Base-by-base conservation (phyloP, 2,797 vertebrate genomes). In the Pipistrellus nathusii region DNA sequence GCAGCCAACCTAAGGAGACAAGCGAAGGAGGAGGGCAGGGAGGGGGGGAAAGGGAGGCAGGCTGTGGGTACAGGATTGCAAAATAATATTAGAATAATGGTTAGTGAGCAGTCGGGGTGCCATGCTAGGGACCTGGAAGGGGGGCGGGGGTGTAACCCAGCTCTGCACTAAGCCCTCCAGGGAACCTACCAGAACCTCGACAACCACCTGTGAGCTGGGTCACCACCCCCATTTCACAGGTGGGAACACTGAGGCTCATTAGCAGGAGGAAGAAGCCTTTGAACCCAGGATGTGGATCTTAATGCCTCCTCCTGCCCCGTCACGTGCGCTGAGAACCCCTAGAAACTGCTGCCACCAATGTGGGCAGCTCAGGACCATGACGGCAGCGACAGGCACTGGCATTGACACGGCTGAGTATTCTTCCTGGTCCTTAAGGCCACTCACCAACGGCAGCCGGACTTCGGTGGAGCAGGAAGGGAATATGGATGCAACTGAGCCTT, bases 251-350 rank as follows among this genome's bases (percentile, higher is more conserved):
- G 75, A 68, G 44, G 68, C 18, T 48, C n/a, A 2, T 23, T 6
- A 3, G 4, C 12, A 14, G 41, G 46, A 81, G 71, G 51, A 62
- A 20, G 71, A n/a, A 55, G 51, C 27, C 25, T 0, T 35, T 3
- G 35, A 25, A 14, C 10, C 44, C 35, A 17, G 18, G 23, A 38
- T 18, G 32, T 35, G 0, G 48, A 10, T 2, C 0, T 13, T 59
- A 25, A 3, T 1, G 9, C 25, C 18, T 10, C 25, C 11, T 21
- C 32, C 1, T 27, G 4, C 32, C 32, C 5, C 0, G 9, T 14
- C 44, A 2, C 32, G 23, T 20, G 9, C 11, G 27, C 64, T 15
- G 55, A 44, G 84, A 23, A 7, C n/a, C n/a, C 72, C 38, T 4
- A 9, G 62, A 38, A 82, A 38, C 18, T 8, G 17, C 62, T 14